Conservation (phyloP, 53 echinoderm and acorn worm species). For the Actinopyga echinites region DNA sequence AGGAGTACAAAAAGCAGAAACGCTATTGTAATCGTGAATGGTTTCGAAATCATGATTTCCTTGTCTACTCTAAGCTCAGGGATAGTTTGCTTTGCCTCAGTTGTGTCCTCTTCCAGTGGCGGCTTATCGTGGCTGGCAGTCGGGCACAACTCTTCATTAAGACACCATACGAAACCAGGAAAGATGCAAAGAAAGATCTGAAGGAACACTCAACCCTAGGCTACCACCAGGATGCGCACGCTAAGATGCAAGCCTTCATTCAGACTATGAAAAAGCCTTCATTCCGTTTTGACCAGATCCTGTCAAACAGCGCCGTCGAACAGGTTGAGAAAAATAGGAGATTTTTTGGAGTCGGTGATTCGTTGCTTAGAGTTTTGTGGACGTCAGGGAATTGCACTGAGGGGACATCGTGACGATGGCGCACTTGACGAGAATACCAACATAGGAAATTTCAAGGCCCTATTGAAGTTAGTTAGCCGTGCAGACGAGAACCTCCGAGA, state of each 20-base stretch:
- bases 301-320: not conserved
- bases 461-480: too few relatives aligned
- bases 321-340: not conserved
- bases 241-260: slow-evolving; percentile 27
- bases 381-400: slow-evolving; percentile 42
- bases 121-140: slow-evolving; percentile 16
- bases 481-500: too few relatives aligned
- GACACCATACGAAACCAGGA: slow-evolving; percentile 25
- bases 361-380: slow-evolving; percentile 36
- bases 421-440: not conserved
- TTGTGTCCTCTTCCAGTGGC: slow-evolving; percentile 32
- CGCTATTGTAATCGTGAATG: slow-evolving; percentile 5
- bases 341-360: slow-evolving; percentile 9
- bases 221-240: slow-evolving; percentile 19
- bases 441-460: slow-evolving; percentile 31
- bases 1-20: not conserved
- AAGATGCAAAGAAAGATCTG: slow-evolving; percentile 25
- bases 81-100: slow-evolving; percentile 25
- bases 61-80: not conserved
- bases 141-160: slow-evolving; percentile 1
- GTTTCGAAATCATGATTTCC: not conserved
- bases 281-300: slow-evolving; percentile 16
- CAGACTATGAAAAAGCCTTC: not conserved
- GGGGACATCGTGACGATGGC: slow-evolving; percentile 39
- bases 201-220: not conserved